Percentiles rank a stretch among this genome's conserved stretches.
phyloP scores from a whole-genome alignment of 1,140 invertebrate genomes.

The Proctacanthus coquilletti region DNA sequence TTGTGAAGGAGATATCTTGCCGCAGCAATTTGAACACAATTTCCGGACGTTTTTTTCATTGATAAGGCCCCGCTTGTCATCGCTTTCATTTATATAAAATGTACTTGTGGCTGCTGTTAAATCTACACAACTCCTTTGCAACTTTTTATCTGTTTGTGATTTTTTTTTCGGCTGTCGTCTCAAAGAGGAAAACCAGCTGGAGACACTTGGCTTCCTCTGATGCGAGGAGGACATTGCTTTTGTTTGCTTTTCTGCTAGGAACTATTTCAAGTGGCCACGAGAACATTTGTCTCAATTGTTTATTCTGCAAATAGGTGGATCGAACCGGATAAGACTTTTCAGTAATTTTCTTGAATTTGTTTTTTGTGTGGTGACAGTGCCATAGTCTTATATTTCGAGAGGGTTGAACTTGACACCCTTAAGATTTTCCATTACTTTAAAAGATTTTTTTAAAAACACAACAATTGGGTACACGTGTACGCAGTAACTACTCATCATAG shows the following conservation, averaged over 20 bases:
- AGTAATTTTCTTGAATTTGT: no score
- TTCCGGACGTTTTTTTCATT: conserved; percentile 9
- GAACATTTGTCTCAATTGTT: no score
- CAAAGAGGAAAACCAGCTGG: conserved; percentile 61
- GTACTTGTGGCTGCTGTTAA: conserved; percentile 11
- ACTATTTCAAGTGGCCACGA: no score
- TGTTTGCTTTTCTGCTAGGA: conserved; percentile 1
- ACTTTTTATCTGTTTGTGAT: conserved; percentile 18
- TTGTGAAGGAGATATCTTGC: conserved; percentile 4
- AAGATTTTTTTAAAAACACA: no score
- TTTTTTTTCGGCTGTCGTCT: conserved; percentile 41
- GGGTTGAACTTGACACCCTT: no score
- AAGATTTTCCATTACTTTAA: no score
- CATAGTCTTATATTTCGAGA: no score
- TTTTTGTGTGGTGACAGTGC: no score
- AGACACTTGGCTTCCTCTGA: conserved; percentile 41
- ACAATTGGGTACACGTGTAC: no score
- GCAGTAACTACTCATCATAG: no score
- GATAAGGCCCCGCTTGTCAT: conserved; percentile 11
- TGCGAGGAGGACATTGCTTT: conserved; percentile 18
- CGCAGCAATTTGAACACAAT: conserved; percentile 18
- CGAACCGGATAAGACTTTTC: no score
- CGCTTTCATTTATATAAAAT: conserved; percentile 12
- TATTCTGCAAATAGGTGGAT: no score
- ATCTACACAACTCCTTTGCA: conserved; percentile 27